Base-by-base conservation (phyloP, 1,140 invertebrate genomes). In the Battus philenor region DNA sequence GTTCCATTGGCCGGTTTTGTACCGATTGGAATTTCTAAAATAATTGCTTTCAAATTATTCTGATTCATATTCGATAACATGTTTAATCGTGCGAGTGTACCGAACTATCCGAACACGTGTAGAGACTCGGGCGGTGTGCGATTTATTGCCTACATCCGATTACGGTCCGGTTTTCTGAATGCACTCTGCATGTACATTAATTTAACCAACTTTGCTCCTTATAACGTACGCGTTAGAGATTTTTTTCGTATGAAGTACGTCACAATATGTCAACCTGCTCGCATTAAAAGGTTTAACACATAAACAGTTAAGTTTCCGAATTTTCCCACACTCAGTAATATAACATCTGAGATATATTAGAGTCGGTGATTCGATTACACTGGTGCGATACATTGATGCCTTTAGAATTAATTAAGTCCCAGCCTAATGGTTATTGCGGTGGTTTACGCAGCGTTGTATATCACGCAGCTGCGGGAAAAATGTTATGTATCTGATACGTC, bases 71-170 rank as follows among this genome's bases (percentile, higher is more conserved):
- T 36, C 20, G 33, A 54, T 51, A 43, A 56, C 32, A 46, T 34
- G 33, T 36, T 22, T 36, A 13, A 45, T 34, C 62, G 62, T 67
- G 68, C 60, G 65, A 68, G 56, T 58, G 47, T 43, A 50, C 45
- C 52, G 31, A 53, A 56, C 52, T 57, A 49, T 50, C 50, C 12
- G 34, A 52, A 65, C 59, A 68, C 57, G 50, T 50, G 56, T 59
- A 59, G 29, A 27, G 39, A 54, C 22, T n/a, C 29, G 32, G 45
- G 32, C 52, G 34, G 16, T 24, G 31, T 32, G 31, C 39, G 54
- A 75, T 75, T 75, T 75, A 75, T 64, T 29, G 26, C 53, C 44
- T 47, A 52, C 50, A 66, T 71, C 61, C 56, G 66, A 69, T 69
- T 62, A 72, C 50, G 38, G 47, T 49, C 39, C 38, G 44, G 55